Base-by-base conservation (phyloP, 2,888 invertebrate genomes). In the Drosophila peninsularis region DNA sequence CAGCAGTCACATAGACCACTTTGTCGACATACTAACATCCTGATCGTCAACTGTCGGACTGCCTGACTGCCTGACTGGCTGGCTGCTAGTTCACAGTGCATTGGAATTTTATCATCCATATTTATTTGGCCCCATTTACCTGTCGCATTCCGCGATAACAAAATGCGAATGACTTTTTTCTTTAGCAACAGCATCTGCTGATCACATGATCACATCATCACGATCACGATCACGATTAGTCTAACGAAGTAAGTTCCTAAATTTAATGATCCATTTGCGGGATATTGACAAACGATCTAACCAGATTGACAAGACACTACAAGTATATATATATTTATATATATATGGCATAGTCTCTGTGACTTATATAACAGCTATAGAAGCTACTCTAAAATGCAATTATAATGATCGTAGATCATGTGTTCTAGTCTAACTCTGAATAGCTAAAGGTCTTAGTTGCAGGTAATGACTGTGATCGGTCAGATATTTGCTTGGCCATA, bases 1-100 rank as follows among this genome's bases (percentile, higher is more conserved):
- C 65, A 52, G 30, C 47, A 24, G 81, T 78, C 78, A 80, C 78
- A 72, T 80, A 78, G 53, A 44, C 81, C 72, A 76, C 19, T 55
- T 34, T 65, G 60, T 58, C n/a, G 39, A 56, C 56, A 56, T 7
- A 50, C 67, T 67, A 67, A 53, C 53, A 75, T 80, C 76, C 66
- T 64, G 72, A 60, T 52, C 61, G 7, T n/a, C 45, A 27, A 30
- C 32, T 1, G 24, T 5, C 24, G 24, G 13, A 6, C 30, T 36
- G 44, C 5, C 34, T 13, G 34, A 10, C 32, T 13, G 34, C 1
- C 34, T 13, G 32, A 10, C 32, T 32, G 11, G 3, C 11, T 11
- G 32, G 13, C 19, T 42, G 42, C 7, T 3, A 7, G 42, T 21
- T n/a, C 24, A 45, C 54, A 45, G 37, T 41, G 39, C 62, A 63